phyloP scores from a whole-genome alignment of 2,888 invertebrate genomes.

The Microdon myrmicae region DNA sequence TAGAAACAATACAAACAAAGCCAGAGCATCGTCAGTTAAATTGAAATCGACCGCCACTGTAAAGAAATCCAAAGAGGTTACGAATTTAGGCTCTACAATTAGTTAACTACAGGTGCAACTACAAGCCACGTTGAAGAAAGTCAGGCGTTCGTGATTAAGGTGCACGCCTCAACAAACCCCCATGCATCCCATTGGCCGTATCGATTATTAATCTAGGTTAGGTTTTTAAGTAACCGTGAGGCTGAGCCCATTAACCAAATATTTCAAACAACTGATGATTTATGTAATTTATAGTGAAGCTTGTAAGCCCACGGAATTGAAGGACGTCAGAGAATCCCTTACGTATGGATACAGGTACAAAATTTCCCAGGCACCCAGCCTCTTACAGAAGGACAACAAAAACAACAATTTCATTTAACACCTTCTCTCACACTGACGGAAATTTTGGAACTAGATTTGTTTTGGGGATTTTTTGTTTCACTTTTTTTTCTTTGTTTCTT shows the following conservation, averaged over 20 bases:
- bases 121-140: constrained; percentile 34
- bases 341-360: no score
- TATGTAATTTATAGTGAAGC: constrained; percentile 35
- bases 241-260: neutral
- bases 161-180: constrained; percentile 29
- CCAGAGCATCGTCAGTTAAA: no score
- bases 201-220: constrained; percentile 56
- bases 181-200: constrained; percentile 21
- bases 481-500: neutral
- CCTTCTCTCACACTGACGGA: no score
- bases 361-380: no score
- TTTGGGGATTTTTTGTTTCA: neutral
- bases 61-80: constrained; percentile 16
- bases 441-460: no score
- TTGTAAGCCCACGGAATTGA: no score
- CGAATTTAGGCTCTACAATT: constrained; percentile 32
- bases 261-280: constrained; percentile 17
- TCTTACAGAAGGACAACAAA: no score
- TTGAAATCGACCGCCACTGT: no score
- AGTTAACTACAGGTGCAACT: constrained; percentile 32
- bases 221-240: constrained; percentile 44
- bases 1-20: neutral
- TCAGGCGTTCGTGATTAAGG: constrained; percentile 37
- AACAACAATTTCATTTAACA: no score
- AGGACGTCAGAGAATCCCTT: no score